A percentile compares a stretch with the other conserved stretches of the same genome.
These are phyloP conservation scores for Pelobates fuscus DNA, from an alignment of 2,113 vertebrate genomes.

Conservation along the genomic window DNA sequence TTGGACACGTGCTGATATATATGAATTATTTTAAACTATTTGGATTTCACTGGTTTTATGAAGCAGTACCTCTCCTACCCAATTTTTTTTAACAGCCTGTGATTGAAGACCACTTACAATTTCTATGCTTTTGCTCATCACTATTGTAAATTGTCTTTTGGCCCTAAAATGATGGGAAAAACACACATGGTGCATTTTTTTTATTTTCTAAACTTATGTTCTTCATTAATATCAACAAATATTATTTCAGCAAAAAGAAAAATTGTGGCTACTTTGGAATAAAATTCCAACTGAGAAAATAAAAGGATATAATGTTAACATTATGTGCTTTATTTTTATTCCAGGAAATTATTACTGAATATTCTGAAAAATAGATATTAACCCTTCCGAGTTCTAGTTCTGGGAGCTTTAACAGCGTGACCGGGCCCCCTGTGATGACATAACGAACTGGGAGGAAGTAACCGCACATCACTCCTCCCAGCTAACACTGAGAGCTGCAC, in stretches of 20 bases:
- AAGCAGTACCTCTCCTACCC: no score
- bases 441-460: no score
- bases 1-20: no score
- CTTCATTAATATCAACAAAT: conserved; percentile 2
- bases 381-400: no score
- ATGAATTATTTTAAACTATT: no score
- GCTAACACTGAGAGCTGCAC: no score
- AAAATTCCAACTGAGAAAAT: not conserved
- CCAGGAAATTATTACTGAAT: not conserved
- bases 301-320: not conserved
- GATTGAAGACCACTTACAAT: no score
- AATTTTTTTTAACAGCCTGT: no score
- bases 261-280: not conserved
- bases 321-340: not conserved
- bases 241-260: not conserved
- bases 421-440: no score
- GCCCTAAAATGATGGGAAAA: not conserved
- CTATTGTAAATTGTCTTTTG: not conserved
- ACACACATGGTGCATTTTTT: not conserved
- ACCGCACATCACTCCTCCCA: no score
- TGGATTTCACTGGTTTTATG: no score
- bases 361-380: not conserved
- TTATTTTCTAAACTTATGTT: not conserved
- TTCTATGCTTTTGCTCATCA: not conserved
- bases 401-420: no score